These are phyloP conservation scores for Cyclopterus lumpus DNA, from an alignment of 2,797 vertebrate species.

Conservation along the genomic window DNA sequence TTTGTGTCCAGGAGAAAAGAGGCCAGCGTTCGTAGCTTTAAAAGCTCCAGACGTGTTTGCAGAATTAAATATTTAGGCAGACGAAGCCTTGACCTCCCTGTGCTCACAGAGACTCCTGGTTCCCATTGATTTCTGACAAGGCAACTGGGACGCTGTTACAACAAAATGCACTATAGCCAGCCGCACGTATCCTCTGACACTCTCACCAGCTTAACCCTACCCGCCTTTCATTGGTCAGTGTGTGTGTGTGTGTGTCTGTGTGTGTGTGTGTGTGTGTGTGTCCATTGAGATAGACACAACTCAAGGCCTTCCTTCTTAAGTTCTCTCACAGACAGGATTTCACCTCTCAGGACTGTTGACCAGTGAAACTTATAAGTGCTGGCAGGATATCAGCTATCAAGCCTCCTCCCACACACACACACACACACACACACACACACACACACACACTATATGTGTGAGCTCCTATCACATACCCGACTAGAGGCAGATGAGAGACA, in stretches of 20 bases:
- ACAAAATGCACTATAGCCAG: slow-evolving; percentile 95
- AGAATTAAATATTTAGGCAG: slow-evolving; percentile 97
- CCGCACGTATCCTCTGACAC: slow-evolving; percentile 88
- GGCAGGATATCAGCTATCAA: slow-evolving; percentile 4
- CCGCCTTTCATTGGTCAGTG: slow-evolving; percentile 20
- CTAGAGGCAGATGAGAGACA: slow-evolving; percentile 25
- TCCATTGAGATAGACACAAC: slow-evolving; percentile 36
- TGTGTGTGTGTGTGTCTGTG: not conserved
- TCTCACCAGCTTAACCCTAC: slow-evolving; percentile 85
- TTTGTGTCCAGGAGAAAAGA: slow-evolving; percentile 75
- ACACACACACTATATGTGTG: not conserved
- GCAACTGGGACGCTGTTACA: slow-evolving; percentile 96
- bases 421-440: not conserved
- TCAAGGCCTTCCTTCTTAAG: slow-evolving; percentile 44
- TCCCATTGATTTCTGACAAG: slow-evolving; percentile 97
- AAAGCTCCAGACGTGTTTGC: slow-evolving; percentile 92
- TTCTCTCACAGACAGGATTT: slow-evolving; percentile 26
- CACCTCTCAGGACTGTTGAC: slow-evolving; percentile 32
- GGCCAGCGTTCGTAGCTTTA: slow-evolving; percentile 88
- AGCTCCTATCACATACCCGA: slow-evolving; percentile 40
- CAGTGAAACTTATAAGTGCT: slow-evolving; percentile 33
- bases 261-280: not conserved
- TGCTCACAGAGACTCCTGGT: slow-evolving; percentile 90
- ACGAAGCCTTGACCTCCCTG: slow-evolving; percentile 89
- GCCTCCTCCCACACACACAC: not conserved